Conservation (phyloP, 1,140 invertebrate genomes). For the Rhynchophorus ferrugineus region DNA sequence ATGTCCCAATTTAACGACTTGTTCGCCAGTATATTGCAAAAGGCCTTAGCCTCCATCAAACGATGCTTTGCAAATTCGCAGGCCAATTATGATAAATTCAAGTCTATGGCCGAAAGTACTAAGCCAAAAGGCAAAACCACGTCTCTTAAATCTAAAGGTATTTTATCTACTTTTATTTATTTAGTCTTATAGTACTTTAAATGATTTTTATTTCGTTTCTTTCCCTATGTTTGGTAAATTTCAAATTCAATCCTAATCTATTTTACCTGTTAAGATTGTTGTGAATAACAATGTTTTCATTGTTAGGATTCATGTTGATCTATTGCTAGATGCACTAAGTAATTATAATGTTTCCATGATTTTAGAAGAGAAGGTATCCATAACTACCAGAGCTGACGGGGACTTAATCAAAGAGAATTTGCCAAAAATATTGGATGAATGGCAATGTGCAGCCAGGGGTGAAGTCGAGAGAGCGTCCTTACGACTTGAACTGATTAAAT, state of each 20-base stretch:
- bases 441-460: conserved; percentile 45
- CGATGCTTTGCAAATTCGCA: background rate
- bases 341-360: no score
- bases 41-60: background rate
- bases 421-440: conserved; percentile 41
- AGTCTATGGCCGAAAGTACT: background rate
- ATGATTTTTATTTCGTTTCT: conserved; percentile 1
- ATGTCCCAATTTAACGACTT: conserved; percentile 6
- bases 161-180: background rate
- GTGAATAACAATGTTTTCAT: no score
- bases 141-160: conserved; percentile 10
- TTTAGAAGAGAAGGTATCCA: background rate
- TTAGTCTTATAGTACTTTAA: background rate
- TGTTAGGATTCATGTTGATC: no score
- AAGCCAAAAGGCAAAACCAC: conserved; percentile 3
- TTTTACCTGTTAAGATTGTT: background rate
- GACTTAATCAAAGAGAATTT: conserved; percentile 20
- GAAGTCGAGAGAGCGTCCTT: conserved; percentile 45
- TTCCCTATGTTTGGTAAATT: background rate
- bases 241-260: no score
- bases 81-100: conserved; percentile 4
- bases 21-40: conserved; percentile 2
- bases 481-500: conserved; percentile 41
- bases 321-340: no score
- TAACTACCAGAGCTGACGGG: no score